Conservation (phyloP, 2,113 vertebrate species). For the Notarius quadriscutis region DNA sequence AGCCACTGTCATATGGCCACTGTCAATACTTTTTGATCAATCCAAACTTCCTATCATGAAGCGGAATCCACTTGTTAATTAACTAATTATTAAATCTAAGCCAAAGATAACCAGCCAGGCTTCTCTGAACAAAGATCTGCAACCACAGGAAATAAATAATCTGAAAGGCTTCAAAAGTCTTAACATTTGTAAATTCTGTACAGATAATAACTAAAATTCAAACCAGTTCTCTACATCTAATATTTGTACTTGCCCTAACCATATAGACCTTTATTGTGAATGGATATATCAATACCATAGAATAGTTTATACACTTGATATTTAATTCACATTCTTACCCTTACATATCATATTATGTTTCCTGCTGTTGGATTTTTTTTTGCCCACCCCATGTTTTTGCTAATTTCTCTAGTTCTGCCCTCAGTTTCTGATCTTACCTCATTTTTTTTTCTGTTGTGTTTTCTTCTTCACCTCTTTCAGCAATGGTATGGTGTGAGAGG, state of each 20-base stretch:
- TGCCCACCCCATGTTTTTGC: slow-evolving; percentile 15
- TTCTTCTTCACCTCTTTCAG: slow-evolving; percentile 52
- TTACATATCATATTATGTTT: not conserved
- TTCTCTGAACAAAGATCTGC: not conserved
- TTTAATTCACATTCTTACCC: not conserved
- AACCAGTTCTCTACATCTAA: not conserved
- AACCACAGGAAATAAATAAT: not conserved
- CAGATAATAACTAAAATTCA: not conserved
- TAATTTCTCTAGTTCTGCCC: not conserved
- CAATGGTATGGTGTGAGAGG: slow-evolving; percentile 86
- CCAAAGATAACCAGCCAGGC: not conserved
- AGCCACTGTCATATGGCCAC: too few relatives aligned
- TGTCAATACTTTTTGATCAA: not conserved
- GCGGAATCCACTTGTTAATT: not conserved
- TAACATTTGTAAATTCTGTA: slow-evolving; percentile 21
- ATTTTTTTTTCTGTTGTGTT: not conserved
- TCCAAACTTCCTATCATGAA: not conserved
- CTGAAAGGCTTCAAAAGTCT: not conserved
- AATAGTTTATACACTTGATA: not conserved
- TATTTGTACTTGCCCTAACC: not conserved
- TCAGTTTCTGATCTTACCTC: not conserved
- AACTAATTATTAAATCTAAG: not conserved
- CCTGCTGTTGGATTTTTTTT: not conserved
- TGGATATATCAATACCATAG: not conserved
- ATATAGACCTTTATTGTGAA: not conserved